Evolutionary conservation across 2,797 vertebrate species (phyloP).

Genomic region (Rhinoraja longicauda): DNA sequence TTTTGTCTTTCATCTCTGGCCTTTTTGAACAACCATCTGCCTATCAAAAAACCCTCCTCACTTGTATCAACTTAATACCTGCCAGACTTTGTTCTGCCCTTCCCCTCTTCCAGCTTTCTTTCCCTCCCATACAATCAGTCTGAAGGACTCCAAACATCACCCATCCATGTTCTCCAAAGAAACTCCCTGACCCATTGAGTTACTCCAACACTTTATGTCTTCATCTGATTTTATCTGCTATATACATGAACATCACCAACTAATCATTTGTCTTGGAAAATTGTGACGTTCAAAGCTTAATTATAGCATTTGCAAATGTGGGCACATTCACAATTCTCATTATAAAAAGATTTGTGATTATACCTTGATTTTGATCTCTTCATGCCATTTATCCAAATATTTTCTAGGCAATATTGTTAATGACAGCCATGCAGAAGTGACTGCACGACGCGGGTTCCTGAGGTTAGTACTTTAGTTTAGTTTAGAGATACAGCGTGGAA

Average conservation of each 20-base stretch:
- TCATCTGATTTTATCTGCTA: not conserved
- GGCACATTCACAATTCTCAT: not conserved
- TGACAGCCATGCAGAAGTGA: slow-evolving; percentile 89
- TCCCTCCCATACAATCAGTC: too few relatives aligned
- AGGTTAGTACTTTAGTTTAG: slow-evolving; percentile 59
- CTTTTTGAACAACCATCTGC: too few relatives aligned
- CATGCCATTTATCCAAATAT: not conserved
- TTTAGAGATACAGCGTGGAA: too few relatives aligned
- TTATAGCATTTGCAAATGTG: not conserved
- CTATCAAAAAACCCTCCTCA: too few relatives aligned
- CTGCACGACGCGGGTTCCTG: slow-evolving; percentile 81
- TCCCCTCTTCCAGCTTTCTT: too few relatives aligned
- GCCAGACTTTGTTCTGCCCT: too few relatives aligned
- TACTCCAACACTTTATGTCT: too few relatives aligned
- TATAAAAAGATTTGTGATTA: not conserved
- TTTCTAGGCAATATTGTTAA: slow-evolving; percentile 78
- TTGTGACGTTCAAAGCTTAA: not conserved
- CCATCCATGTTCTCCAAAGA: too few relatives aligned
- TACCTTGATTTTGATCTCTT: not conserved
- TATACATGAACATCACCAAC: not conserved
- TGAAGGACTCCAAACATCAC: too few relatives aligned
- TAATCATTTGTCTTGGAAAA: not conserved
- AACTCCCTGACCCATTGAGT: too few relatives aligned
- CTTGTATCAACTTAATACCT: too few relatives aligned
- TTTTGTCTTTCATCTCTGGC: too few relatives aligned